Conservation (phyloP, 1,140 invertebrate species). For the Paralvinella palmiformis region DNA sequence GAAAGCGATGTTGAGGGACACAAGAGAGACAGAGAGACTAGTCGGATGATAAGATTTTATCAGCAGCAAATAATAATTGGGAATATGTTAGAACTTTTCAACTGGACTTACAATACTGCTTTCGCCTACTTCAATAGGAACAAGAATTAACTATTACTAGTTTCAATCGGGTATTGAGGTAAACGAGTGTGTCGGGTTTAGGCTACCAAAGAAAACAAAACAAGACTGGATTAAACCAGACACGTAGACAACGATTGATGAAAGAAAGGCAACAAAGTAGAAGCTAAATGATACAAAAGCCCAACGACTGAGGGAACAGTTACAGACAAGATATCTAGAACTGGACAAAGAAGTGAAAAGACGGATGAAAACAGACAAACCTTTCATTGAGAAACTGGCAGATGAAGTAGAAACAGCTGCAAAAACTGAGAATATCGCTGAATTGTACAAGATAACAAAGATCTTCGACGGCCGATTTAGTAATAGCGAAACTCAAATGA, state of each 20-base stretch:
- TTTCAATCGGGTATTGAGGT: no score
- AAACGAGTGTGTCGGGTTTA: no score
- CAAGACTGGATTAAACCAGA: background rate
- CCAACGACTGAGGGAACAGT: constrained; percentile 4
- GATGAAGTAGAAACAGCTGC: constrained; percentile 5
- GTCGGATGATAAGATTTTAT: no score
- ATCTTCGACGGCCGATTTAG: background rate
- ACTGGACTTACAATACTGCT: background rate
- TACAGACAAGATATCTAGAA: background rate
- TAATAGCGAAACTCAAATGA: background rate
- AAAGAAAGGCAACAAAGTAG: constrained; percentile 1
- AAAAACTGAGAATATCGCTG: background rate
- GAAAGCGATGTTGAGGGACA: no score
- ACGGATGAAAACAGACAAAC: background rate
- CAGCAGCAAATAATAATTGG: no score
- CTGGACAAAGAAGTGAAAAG: constrained; percentile 14
- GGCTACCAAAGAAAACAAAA: background rate
- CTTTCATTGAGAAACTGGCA: background rate
- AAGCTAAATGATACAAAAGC: background rate
- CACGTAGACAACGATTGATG: background rate
- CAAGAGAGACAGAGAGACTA: no score
- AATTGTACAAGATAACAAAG: background rate
- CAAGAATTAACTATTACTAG: constrained; percentile 1
- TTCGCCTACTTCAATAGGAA: constrained; percentile 5
- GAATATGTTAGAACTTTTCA: background rate